These are phyloP conservation scores for Amphiduros pacificus DNA, from an alignment of 2,888 invertebrate species.

Conservation along the genomic window DNA sequence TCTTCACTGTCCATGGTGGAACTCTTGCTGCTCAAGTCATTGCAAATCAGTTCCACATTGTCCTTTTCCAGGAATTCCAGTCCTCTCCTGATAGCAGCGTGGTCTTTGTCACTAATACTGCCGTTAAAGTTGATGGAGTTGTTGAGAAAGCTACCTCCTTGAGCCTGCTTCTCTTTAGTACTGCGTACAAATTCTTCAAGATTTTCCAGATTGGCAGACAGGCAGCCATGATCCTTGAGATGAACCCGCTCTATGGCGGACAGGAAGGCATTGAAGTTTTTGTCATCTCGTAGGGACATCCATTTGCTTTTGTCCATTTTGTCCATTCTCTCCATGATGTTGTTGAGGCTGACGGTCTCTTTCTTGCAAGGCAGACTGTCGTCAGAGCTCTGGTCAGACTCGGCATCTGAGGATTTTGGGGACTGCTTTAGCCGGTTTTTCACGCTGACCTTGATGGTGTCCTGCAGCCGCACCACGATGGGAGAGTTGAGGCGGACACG, in stretches of 20 bases:
- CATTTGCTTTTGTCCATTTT: neutral
- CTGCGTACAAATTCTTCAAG: slow-evolving; percentile 11
- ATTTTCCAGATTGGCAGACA: slow-evolving; percentile 5
- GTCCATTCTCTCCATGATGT: neutral
- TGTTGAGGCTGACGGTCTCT: neutral
- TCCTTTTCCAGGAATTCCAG: slow-evolving; percentile 42
- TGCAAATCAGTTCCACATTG: slow-evolving; percentile 54
- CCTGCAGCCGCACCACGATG: slow-evolving; percentile 26
- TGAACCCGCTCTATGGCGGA: slow-evolving; percentile 53
- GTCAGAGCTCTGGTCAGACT: slow-evolving; percentile 17
- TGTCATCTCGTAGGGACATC: slow-evolving; percentile 37
- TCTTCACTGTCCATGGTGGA: slow-evolving; percentile 4
- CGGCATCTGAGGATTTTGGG: slow-evolving; percentile 16
- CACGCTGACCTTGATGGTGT: slow-evolving; percentile 26
- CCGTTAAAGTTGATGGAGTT: slow-evolving; percentile 20
- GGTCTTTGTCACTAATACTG: slow-evolving; percentile 12
- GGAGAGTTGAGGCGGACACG: slow-evolving; percentile 21
- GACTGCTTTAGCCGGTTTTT: slow-evolving; percentile 6
- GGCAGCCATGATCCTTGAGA: slow-evolving; percentile 35
- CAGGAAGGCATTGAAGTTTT: slow-evolving; percentile 54
- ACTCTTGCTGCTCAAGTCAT: slow-evolving; percentile 39
- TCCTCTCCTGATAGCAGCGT: neutral
- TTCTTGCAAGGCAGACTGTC: slow-evolving; percentile 5
- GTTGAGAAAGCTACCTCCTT: slow-evolving; percentile 11
- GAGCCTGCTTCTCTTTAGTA: slow-evolving; percentile 5